Evolutionary conservation across 2,888 invertebrate genomes (phyloP), one percentile per base, ranked within the genome.

Genomic region (Calameuta filiformis): DNA sequence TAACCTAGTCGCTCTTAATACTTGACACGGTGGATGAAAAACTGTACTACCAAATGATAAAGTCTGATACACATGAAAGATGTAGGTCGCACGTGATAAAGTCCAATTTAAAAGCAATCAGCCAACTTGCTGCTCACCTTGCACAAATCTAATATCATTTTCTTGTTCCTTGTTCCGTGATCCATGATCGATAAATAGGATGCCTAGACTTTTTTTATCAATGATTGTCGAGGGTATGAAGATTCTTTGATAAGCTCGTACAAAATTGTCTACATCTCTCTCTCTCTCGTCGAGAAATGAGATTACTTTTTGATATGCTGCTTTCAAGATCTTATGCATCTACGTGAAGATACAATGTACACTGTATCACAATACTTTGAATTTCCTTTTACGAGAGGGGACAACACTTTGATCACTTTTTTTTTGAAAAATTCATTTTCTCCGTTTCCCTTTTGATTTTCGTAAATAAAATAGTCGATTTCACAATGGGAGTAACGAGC

Each of bases 31-130:
- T 56, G 23, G 23, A 2, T 56, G 2, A 40, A 6, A 6, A 40
- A 40, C 15, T 40, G 15, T 15, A 40, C 15, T 15, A 40, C 15
- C 15, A 40, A 40, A 40, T 23, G 56, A 56, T 56, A 56, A 56
- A 23, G 56, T 56, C 56, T 9, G 23, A 56, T 56, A 56, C 56
- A 56, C 56, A 23, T 56, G 56, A 56, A 56, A 23, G 23, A 79
- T 81, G 78, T 79, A 82, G 81, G 81, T 81, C 77, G 77, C 78
- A 77, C 76, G 77, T 82, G 84, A 83, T 84, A 79, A 84, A 83
- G 83, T 84, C 80, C 83, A 85, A 85, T 86, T 84, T 81, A 83
- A 81, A 82, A 84, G 80, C 81, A 81, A 84, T 85, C 84, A 78
- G 76, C 75, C 56, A 23, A 56, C 23, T 56, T 56, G 56, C 56